Evolutionary conservation across 2,888 invertebrate species (phyloP), one percentile per base, ranked within the genome.

Genomic region (Parthenolecanium corni): DNA sequence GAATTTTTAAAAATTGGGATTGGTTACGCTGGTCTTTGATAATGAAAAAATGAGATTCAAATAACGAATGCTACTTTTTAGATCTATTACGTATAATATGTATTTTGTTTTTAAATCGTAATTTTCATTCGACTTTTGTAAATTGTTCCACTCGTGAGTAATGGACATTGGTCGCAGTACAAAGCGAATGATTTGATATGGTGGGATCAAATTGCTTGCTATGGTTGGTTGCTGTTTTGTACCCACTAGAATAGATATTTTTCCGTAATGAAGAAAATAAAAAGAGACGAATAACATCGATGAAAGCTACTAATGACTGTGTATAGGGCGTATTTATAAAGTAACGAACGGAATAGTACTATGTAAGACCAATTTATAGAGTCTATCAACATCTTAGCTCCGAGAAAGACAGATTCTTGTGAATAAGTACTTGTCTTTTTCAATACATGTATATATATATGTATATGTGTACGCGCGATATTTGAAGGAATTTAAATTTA

Each of bases 271-370:
- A 57, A 57, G 46, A 46, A 57, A 57, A 57, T 44, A 44, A 47
- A 57, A 57, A 57, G 31, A 57, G 57, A 57, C 57, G 57, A 57
- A 57, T 57, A 57, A 57, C 57, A 42, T 46, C 57, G 57, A 57
- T 57, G 57, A 57, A 57, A 57, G 57, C 57, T 57, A 57, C 57
- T 57, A 57, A 57, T 57, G 57, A 57, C 44, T 18, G 46, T 24
- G 21, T 46, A 31, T 46, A 46, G 25, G 44, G 23, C 23, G 54
- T 40, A 54, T n/a, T n/a, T n/a, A n/a, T 24, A 40, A n/a, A 23
- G 16, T 23, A 42, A 24, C 40, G 24, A 24, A 57, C 18, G 18
- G n/a, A 14, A 9, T 25, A 20, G 46, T 46, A 12, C 23, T 5
- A 12, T 21, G 23, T 49, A 25, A 23, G 46, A 57, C 57, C 57